A percentile compares a stretch with the other conserved stretches of the same genome.
phyloP scores from a whole-genome alignment of 1,140 invertebrate species.

The Drosophila lacertosa region DNA sequence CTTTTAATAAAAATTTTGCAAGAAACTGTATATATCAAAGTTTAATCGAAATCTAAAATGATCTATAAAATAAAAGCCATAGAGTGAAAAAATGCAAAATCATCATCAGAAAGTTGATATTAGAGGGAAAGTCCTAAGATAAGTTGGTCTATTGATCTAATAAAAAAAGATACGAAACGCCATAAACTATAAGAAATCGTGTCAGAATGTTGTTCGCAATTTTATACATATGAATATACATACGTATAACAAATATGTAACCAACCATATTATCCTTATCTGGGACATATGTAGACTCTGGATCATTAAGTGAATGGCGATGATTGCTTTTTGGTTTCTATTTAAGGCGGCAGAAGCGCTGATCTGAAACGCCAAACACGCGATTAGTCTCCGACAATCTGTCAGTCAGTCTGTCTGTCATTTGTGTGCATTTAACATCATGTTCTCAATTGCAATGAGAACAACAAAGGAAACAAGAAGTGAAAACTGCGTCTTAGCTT shows the following conservation, averaged over 20 bases:
- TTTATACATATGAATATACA: neutral
- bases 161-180: too few species aligned
- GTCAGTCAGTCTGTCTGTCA: constrained; percentile 4
- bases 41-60: too few species aligned
- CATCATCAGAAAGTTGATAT: too few species aligned
- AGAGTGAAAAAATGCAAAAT: too few species aligned
- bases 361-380: constrained; percentile 6
- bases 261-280: neutral
- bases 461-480: constrained; percentile 29
- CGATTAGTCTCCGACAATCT: constrained; percentile 6
- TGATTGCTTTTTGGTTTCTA: neutral
- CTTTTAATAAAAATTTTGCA: too few species aligned
- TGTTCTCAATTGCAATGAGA: constrained; percentile 53
- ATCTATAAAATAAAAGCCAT: too few species aligned
- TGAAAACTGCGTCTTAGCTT: constrained; percentile 56
- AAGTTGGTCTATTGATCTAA: too few species aligned
- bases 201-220: too few species aligned
- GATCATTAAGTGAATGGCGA: neutral
- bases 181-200: too few species aligned
- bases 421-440: constrained; percentile 16
- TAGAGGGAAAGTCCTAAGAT: too few species aligned
- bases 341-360: neutral
- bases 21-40: too few species aligned
- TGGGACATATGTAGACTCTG: neutral
- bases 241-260: neutral